Evolutionary conservation across 2,113 vertebrate species (phyloP).

Genomic region (Labeo rohita): DNA sequence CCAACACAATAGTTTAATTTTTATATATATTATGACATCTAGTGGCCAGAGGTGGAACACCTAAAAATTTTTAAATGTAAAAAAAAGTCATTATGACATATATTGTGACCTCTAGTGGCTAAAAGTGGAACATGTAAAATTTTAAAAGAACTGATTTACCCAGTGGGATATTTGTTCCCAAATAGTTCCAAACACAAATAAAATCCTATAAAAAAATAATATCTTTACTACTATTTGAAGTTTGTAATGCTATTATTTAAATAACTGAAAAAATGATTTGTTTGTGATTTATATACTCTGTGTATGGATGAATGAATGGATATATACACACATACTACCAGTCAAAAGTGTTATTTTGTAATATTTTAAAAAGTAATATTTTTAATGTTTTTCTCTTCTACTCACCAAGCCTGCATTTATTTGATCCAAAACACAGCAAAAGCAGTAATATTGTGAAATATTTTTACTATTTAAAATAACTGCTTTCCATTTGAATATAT

Average conservation of each 20-base stretch:
- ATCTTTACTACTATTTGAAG: background rate
- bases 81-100: background rate
- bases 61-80: background rate
- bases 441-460: too few relatives aligned
- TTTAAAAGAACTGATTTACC: background rate
- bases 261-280: background rate
- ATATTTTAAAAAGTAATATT: too few relatives aligned
- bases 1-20: background rate
- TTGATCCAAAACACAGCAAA: too few relatives aligned
- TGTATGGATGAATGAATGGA: too few relatives aligned
- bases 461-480: too few relatives aligned
- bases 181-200: background rate
- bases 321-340: too few relatives aligned
- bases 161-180: background rate
- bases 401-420: too few relatives aligned
- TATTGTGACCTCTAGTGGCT: constrained; percentile 48
- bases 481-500: too few relatives aligned
- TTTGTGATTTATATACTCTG: background rate
- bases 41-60: constrained; percentile 18
- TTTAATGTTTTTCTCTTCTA: too few relatives aligned
- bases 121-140: background rate
- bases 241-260: background rate
- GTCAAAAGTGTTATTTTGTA: too few relatives aligned
- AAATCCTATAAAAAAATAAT: background rate
- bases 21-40: constrained; percentile 40